Evolutionary conservation across 2,797 vertebrate genomes (phyloP).

Genomic region (Leucoraja ocellata): DNA sequence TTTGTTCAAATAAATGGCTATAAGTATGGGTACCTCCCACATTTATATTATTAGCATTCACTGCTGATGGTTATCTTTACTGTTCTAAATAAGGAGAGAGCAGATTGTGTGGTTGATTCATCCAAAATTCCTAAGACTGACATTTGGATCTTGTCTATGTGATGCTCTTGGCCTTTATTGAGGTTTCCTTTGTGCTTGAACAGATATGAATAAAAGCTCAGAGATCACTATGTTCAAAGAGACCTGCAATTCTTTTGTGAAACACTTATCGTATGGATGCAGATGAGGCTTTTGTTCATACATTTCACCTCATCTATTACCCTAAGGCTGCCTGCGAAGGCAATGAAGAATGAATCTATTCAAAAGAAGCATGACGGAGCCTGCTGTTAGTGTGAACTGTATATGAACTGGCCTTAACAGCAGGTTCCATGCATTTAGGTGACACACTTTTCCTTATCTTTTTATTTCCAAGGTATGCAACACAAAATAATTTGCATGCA

Average conservation of each 20-base stretch:
- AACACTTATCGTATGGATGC: slow-evolving; percentile 61
- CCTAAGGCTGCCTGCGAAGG: slow-evolving; percentile 60
- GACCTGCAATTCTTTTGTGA: slow-evolving; percentile 60
- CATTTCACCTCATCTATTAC: slow-evolving; percentile 71
- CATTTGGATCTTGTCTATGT: slow-evolving; percentile 44
- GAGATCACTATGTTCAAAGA: slow-evolving; percentile 55
- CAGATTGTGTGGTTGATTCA: not conserved
- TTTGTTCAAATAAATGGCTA: not conserved
- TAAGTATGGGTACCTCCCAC: not conserved
- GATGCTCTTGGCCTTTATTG: slow-evolving; percentile 40
- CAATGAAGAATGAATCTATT: slow-evolving; percentile 64
- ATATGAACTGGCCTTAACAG: slow-evolving; percentile 63
- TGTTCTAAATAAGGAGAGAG: not conserved
- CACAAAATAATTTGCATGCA: slow-evolving; percentile 51
- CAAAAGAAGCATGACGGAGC: slow-evolving; percentile 64
- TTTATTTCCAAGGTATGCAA: slow-evolving; percentile 43
- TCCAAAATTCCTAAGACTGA: slow-evolving; percentile 32
- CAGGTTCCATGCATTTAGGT: slow-evolving; percentile 51
- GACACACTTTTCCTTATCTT: not conserved
- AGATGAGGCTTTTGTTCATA: slow-evolving; percentile 71
- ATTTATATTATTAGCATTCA: not conserved
- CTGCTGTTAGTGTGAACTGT: slow-evolving; percentile 67
- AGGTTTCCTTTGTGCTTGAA: slow-evolving; percentile 37
- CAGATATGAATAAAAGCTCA: slow-evolving; percentile 53
- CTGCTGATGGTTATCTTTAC: not conserved